These are phyloP conservation scores for Sebastes matsubarae DNA, from an alignment of 2,797 vertebrate species.

Conservation along the genomic window DNA sequence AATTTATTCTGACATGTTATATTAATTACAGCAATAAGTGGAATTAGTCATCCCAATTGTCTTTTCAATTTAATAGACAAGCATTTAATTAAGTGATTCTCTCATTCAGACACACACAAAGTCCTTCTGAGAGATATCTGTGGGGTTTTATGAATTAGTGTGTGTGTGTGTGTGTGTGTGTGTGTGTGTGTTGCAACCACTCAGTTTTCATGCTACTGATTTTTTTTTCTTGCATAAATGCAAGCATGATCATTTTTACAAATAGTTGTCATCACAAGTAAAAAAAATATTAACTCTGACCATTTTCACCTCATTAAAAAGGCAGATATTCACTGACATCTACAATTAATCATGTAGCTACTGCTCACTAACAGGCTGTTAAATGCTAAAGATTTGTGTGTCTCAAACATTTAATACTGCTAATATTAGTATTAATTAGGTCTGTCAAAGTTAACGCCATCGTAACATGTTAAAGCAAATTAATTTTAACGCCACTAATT, in stretches of 20 bases:
- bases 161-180: not conserved
- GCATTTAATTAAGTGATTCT: slow-evolving; percentile 43
- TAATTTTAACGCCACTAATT: too few relatives aligned
- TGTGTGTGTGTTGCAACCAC: not conserved
- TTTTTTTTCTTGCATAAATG: slow-evolving; percentile 3
- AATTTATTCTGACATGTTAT: slow-evolving; percentile 24
- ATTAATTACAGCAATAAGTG: slow-evolving; percentile 42
- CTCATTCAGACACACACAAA: slow-evolving; percentile 7
- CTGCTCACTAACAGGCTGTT: not conserved
- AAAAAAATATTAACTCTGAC: slow-evolving; percentile 9
- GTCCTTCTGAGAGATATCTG: slow-evolving; percentile 5
- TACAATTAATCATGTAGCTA: not conserved
- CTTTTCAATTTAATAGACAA: slow-evolving; percentile 49
- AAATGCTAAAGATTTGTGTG: not conserved
- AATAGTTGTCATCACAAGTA: slow-evolving; percentile 9
- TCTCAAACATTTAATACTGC: not conserved
- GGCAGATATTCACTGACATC: not conserved
- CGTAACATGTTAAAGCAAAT: too few relatives aligned
- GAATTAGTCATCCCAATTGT: slow-evolving; percentile 39
- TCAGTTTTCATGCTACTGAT: not conserved
- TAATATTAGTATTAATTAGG: not conserved
- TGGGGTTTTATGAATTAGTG: not conserved
- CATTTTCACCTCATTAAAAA: slow-evolving; percentile 27
- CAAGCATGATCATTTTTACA: not conserved
- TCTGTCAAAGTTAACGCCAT: too few relatives aligned